These are phyloP conservation scores for Psilopogon haemacephalus DNA, from an alignment of 2,113 vertebrate genomes.

Conservation along the genomic window DNA sequence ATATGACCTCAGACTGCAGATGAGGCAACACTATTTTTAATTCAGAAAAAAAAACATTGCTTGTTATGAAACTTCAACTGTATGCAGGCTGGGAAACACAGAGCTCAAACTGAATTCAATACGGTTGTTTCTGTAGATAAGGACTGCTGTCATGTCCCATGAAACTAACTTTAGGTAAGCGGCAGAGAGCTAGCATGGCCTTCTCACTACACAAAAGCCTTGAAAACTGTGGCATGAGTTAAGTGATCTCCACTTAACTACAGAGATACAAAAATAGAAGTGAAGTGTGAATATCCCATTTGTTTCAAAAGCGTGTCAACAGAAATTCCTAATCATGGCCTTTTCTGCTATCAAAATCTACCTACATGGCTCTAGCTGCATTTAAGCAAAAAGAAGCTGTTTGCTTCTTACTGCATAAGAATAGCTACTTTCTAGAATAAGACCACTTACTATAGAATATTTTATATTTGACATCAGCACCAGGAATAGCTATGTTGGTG, in stretches of 20 bases:
- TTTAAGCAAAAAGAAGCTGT: not conserved
- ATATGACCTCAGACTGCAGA: not conserved
- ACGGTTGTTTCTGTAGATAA: not conserved
- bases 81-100: not conserved
- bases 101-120: not conserved
- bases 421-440: not conserved
- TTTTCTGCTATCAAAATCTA: not conserved
- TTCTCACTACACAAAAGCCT: slow-evolving; percentile 26
- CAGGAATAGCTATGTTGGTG: not conserved
- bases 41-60: not conserved
- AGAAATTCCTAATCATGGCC: not conserved
- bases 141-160: not conserved
- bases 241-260: slow-evolving; percentile 32
- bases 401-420: not conserved
- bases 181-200: not conserved
- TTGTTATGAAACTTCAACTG: not conserved
- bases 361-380: not conserved
- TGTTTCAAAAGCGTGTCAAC: slow-evolving; percentile 30
- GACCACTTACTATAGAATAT: not conserved
- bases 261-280: slow-evolving; percentile 51
- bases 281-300: slow-evolving; percentile 49
- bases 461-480: not conserved
- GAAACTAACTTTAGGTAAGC: not conserved
- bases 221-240: not conserved
- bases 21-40: not conserved